Base-by-base conservation (phyloP, 2,888 invertebrate genomes). In the Mesochorus sp. region DNA sequence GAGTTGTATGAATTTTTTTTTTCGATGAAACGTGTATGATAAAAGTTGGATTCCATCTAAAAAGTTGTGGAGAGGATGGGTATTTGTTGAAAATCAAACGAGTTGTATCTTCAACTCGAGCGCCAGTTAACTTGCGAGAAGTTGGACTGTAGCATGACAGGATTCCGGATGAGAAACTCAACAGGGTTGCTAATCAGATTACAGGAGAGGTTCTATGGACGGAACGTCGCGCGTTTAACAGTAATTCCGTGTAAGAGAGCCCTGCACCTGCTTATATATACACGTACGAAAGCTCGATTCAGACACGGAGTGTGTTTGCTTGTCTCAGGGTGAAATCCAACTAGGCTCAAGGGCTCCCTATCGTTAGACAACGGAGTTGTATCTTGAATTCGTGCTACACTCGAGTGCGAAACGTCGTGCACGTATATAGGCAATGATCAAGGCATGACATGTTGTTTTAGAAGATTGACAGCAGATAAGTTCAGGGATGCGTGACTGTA, bases 191-290 rank as follows among this genome's bases (percentile, higher is more conserved):
- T 84, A 86, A 88, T 87, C 85, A 84, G 82, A 83, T 84, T 83
- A 83, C 14, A 28, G 66, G 53, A 77, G 77, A 79, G 79, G 64
- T 76, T 57, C 70, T 76, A 70, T 67, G 76, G 80, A 57, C 62
- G 61, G 81, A 81, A 81, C 70, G 79, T 68, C 75, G 80, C 80
- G 68, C 85, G 83, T 85, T 86, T 85, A 84, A 85, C 85, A 83
- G 84, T 85, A 86, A 88, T 87, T 84, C 85, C 82, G 75, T 83
- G 87, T 87, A 87, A 86, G 88, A 85, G 86, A 34, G 34, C 42
- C 61, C 6, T 2, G 37, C n/a, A 12, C 47, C n/a, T 37, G 34
- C 37, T 49, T 37, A 51, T 51, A 21, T 42, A 61, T 28, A 61
- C 12, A 66, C 53, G 17, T n/a, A n/a, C n/a, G n/a, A n/a, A n/a